Evolutionary conservation across 2,113 vertebrate genomes (phyloP), one percentile per base, ranked within the genome.

Genomic region (Glareola pratincola): DNA sequence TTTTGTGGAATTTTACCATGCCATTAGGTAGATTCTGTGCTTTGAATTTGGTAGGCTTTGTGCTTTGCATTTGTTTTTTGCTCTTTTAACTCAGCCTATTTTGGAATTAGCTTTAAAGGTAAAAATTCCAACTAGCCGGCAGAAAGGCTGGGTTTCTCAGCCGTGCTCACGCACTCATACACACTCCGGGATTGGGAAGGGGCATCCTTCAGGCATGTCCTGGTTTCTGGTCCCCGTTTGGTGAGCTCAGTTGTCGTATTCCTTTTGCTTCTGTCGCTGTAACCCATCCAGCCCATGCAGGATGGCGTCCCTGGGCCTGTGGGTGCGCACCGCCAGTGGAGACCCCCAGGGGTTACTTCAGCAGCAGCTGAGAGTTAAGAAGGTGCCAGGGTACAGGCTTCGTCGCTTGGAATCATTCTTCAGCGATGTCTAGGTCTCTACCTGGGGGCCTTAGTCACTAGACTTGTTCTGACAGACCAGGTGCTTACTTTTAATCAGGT

Each of bases 91-190:
- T 93, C 51, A 60, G 30, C 18, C 39, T 83, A 36, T 64, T 29
- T 84, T 78, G 36, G 34, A 85, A 56, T 75, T 71, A 24, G 16
- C 51, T 48, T 88, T 79, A 69, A 73, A 91, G 18, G 26, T 34
- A 12, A 71, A 77, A 91, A 54, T 10, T 9, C 27, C 17, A 36
- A 10, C 67, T 57, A 77, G 60, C 26, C 14, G 50, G 14, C 0
- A 0, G 43, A 50, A 77, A 63, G 50, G 12, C 29, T 26, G 41
- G 30, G 12, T 51, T 88, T 50, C 37, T 62, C 2, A 5, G 41
- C 26, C 8, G 0, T 8, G 6, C 29, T 41, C 1, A 3, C 6
- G 13, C 66, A 10, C 37, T 66, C 18, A 8, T 20, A 18, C 67
- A 18, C 53, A 37, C 36, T 15, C 16, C 16, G 2, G 30, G 29